Conservation (phyloP, 2,113 vertebrate species). For the Charina bottae region DNA sequence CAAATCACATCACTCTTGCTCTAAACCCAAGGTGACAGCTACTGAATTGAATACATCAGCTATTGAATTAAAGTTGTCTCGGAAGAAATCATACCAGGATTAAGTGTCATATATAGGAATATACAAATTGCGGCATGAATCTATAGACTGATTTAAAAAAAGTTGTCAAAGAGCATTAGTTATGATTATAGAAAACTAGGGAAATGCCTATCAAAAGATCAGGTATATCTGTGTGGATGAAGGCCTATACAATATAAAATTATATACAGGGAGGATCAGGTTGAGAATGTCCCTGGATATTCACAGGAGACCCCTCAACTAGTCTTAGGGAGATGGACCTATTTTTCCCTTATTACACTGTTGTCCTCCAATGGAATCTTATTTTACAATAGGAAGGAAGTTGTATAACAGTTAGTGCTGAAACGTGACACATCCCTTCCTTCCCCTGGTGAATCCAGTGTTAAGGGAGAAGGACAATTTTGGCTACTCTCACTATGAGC, state of each 20-base stretch:
- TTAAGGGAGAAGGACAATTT: neutral
- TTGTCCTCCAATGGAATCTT: neutral
- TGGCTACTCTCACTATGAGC: neutral
- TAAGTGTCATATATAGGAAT: constrained; percentile 44
- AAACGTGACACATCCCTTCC: neutral
- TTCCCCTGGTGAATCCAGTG: neutral
- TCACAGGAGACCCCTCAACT: neutral
- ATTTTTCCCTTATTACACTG: neutral
- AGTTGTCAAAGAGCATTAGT: neutral
- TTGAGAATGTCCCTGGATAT: neutral
- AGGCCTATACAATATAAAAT: neutral
- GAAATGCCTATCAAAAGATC: neutral
- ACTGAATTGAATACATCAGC: constrained; percentile 53
- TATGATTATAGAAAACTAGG: constrained; percentile 3
- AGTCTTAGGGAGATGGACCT: too few relatives aligned
- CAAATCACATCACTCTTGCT: constrained; percentile 50
- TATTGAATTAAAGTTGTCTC: constrained; percentile 56
- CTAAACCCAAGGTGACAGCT: constrained; percentile 56
- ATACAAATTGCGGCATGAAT: neutral
- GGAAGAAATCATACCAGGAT: constrained; percentile 56
- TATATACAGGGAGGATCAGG: neutral
- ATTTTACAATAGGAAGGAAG: neutral
- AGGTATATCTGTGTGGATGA: neutral
- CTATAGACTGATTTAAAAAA: constrained; percentile 26
- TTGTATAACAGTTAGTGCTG: neutral